Evolutionary conservation across 2,888 invertebrate genomes (phyloP).

Genomic region (Hermaeophaga mercurialis): DNA sequence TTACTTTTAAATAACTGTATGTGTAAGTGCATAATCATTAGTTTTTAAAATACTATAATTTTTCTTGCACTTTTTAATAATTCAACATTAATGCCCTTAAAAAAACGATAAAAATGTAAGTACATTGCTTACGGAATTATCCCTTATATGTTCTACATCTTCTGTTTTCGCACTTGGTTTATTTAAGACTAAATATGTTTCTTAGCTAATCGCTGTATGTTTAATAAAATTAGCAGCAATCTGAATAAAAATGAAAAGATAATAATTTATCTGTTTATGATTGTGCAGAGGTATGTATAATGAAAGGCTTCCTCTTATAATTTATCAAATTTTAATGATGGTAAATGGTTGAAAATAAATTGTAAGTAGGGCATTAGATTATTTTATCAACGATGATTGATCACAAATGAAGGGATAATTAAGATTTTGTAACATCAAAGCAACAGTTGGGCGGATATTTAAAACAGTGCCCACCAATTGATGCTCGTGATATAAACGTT

Average conservation of each 20-base stretch:
- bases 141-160: too few relatives aligned
- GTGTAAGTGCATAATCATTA: too few relatives aligned
- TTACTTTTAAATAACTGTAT: too few relatives aligned
- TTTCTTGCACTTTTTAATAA: too few relatives aligned
- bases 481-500: constrained; percentile 29
- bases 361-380: constrained; percentile 31
- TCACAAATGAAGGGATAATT: constrained; percentile 36
- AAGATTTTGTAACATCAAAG: constrained; percentile 38
- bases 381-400: constrained; percentile 39
- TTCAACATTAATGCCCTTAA: too few relatives aligned
- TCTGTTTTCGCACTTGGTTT: too few relatives aligned
- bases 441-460: constrained; percentile 39
- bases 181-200: too few relatives aligned
- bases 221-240: constrained; percentile 3
- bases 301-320: background rate
- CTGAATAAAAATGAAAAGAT: background rate
- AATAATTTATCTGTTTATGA: constrained; percentile 5
- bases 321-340: constrained; percentile 21
- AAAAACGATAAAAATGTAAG: too few relatives aligned
- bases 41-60: too few relatives aligned
- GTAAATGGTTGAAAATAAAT: constrained; percentile 26
- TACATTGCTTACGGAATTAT: too few relatives aligned
- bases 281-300: constrained; percentile 4
- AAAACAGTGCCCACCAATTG: constrained; percentile 40
- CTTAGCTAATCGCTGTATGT: too few relatives aligned